A percentile compares a stretch with the other conserved stretches of the same genome.
Evolutionary conservation across 2,888 invertebrate species (phyloP).

Genomic region (Lycocerus yunnanus): DNA sequence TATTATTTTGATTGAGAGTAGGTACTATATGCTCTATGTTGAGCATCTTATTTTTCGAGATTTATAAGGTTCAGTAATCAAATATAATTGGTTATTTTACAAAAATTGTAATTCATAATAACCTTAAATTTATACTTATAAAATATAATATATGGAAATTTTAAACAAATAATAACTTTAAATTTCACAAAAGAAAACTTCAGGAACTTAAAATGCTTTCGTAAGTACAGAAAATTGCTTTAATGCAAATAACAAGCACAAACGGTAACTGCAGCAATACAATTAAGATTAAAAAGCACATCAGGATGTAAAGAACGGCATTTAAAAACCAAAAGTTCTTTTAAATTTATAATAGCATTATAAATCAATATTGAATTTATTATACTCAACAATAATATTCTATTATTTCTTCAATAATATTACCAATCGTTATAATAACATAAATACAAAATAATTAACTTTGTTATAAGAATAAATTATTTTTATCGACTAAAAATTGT

Average conservation of each 20-base stretch:
- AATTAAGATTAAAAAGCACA: background rate
- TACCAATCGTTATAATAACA: background rate
- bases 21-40: background rate
- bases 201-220: background rate
- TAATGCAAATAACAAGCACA: background rate
- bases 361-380: background rate
- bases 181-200: background rate
- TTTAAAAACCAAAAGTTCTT: background rate
- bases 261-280: background rate
- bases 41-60: background rate
- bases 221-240: background rate
- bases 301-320: background rate
- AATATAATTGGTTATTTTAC: background rate
- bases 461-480: background rate
- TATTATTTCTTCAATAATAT: background rate
- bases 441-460: background rate
- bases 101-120: background rate
- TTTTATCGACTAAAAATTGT: no score
- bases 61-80: background rate
- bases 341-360: background rate
- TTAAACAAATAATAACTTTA: background rate
- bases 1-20: background rate
- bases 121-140: background rate
- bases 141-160: background rate
- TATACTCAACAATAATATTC: background rate